These are phyloP conservation scores for Drosophila mojavensis DNA, from an alignment of 1,140 invertebrate genomes.

Conservation along the genomic window DNA sequence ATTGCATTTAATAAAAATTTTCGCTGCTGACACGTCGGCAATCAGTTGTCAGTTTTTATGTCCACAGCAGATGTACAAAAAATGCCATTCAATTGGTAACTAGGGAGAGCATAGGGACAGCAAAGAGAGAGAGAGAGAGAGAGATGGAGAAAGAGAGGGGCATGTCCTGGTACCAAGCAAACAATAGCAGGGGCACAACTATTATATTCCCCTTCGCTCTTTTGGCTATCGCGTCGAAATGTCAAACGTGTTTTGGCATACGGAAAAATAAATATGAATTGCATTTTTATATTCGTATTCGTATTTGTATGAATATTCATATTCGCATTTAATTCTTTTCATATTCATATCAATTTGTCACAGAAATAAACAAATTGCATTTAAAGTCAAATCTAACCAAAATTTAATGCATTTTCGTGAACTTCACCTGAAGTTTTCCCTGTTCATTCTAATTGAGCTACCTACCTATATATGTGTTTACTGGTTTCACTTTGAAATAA, in stretches of 20 bases:
- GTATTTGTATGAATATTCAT: conserved; percentile 19
- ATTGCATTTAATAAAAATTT: conserved; percentile 78
- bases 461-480: no score
- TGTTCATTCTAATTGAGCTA: no score
- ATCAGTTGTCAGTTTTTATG: conserved; percentile 73
- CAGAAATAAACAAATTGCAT: conserved; percentile 30
- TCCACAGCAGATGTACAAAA: conserved; percentile 33
- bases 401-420: no score
- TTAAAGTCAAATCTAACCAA: no score
- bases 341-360: conserved; percentile 10
- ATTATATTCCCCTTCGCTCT: no score
- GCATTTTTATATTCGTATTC: conserved; percentile 41
- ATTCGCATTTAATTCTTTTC: conserved; percentile 24
- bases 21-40: conserved; percentile 52
- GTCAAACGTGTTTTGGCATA: conserved; percentile 62
- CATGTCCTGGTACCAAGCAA: conserved; percentile 10
- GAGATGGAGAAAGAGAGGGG: neutral
- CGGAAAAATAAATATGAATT: conserved; percentile 57
- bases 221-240: conserved; percentile 32
- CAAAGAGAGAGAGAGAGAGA: neutral
- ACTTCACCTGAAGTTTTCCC: no score
- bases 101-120: neutral
- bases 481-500: no score
- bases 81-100: conserved; percentile 29
- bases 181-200: neutral